phyloP scores from a whole-genome alignment of 2,888 invertebrate genomes.

The Oxyteleia sp. region DNA sequence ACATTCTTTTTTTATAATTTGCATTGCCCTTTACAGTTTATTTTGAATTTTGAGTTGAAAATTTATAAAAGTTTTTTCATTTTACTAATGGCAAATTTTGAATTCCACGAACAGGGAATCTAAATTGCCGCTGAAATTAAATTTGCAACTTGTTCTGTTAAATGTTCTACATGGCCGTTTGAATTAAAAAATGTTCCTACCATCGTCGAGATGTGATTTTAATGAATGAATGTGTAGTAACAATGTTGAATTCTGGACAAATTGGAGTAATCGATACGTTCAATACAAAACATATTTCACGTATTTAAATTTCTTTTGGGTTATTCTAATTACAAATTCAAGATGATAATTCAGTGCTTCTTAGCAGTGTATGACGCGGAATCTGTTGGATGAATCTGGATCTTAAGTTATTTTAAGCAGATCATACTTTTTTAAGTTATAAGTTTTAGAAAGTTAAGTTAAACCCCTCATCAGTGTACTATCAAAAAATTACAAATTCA shows the following conservation, averaged over 20 bases:
- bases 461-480: too few species aligned
- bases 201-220: slow-evolving; percentile 2
- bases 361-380: too few species aligned
- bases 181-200: not conserved
- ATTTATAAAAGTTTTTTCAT: not conserved
- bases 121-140: not conserved
- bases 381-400: too few species aligned
- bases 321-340: too few species aligned
- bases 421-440: too few species aligned
- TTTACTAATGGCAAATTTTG: not conserved
- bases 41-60: not conserved
- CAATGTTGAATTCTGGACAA: not conserved
- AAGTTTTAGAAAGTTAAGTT: too few species aligned
- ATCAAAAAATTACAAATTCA: too few species aligned
- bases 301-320: too few species aligned
- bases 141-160: slow-evolving; percentile 3
- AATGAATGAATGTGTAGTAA: not conserved
- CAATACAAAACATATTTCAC: too few species aligned
- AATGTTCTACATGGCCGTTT: slow-evolving; percentile 1
- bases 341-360: too few species aligned
- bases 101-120: not conserved
- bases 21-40: not conserved
- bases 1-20: too few species aligned
- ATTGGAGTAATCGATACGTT: not conserved
- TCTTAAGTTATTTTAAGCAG: too few species aligned